Base-by-base conservation (phyloP, 2,888 invertebrate species). In the Osedax frankpressi region DNA sequence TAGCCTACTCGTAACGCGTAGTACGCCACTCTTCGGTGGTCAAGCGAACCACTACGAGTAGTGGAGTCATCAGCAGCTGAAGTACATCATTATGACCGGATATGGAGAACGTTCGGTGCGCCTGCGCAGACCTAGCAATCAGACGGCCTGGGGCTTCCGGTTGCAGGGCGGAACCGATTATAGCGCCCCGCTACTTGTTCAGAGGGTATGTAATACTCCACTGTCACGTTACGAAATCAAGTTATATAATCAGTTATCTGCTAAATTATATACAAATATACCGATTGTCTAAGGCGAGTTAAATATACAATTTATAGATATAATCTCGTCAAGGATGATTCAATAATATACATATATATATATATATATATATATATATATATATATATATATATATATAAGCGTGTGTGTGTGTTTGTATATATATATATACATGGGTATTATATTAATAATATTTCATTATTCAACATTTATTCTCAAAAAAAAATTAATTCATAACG, bases 91-190 rank as follows among this genome's bases (percentile, higher is more conserved):
- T n/a, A n/a, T n/a, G n/a, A n/a, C n/a, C n/a, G 44, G 44, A 6
- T 44, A 44, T 44, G 19, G 44, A 44, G 44, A 44, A 44, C 44
- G 44, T 44, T 44, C 44, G 11, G 19, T 44, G 11, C 44, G 19
- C 44, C 19, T 44, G 44, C 6, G 11, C 44, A 44, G 44, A 19
- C 19, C 44, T 44, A 11, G 44, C 44, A 6, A 19, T 6, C 44
- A 79, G 73, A 84, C 82, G 74, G 82, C 84, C 70, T 84, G 84
- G 84, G 84, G 84, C 74, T 83, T 84, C 79, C 80, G 84, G 28
- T 79, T 84, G 72, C 83, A 84, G 78, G 84, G 84, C 68, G 84
- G 84, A 68, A 81, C 80, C 80, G 84, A 84, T 76, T 78, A 83
- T 70, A 80, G 80, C 69, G 79, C 81, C 73, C 79, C 81, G 30